These are phyloP conservation scores for Thalassoma bifasciatum DNA, from an alignment of 2,113 vertebrate genomes.

Conservation along the genomic window DNA sequence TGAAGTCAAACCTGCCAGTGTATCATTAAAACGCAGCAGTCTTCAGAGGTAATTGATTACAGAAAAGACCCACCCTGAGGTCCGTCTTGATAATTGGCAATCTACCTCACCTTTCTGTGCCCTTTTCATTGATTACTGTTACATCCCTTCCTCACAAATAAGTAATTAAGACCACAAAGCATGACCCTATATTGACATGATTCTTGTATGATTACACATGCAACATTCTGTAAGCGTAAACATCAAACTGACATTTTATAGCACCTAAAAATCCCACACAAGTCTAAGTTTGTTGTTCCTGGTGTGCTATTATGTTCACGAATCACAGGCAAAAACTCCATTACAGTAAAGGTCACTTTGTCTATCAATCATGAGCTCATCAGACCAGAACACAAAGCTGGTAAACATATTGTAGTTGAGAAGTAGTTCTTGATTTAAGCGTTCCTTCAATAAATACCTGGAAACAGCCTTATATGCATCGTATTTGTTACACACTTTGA, in stretches of 20 bases:
- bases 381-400: constrained; percentile 34
- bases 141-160: constrained; percentile 15
- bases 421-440: too few species aligned
- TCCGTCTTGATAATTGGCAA: constrained; percentile 23
- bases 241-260: constrained; percentile 10
- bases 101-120: background rate
- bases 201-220: background rate
- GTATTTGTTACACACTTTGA: too few species aligned
- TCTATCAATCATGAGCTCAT: constrained; percentile 21
- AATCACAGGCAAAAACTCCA: constrained; percentile 31
- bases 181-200: constrained; percentile 1
- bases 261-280: constrained; percentile 31
- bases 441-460: too few species aligned
- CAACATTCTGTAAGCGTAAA: constrained; percentile 11
- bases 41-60: constrained; percentile 15
- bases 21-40: background rate
- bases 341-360: constrained; percentile 46
- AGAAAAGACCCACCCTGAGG: background rate
- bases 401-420: constrained; percentile 8
- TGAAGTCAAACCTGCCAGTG: background rate
- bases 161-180: constrained; percentile 20
- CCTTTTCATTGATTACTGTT: constrained; percentile 18
- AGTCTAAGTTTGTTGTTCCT: constrained; percentile 18
- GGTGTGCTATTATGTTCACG: constrained; percentile 50
- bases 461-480: too few species aligned